Conservation (phyloP, 2,888 invertebrate species). For the Macropis europaea region DNA sequence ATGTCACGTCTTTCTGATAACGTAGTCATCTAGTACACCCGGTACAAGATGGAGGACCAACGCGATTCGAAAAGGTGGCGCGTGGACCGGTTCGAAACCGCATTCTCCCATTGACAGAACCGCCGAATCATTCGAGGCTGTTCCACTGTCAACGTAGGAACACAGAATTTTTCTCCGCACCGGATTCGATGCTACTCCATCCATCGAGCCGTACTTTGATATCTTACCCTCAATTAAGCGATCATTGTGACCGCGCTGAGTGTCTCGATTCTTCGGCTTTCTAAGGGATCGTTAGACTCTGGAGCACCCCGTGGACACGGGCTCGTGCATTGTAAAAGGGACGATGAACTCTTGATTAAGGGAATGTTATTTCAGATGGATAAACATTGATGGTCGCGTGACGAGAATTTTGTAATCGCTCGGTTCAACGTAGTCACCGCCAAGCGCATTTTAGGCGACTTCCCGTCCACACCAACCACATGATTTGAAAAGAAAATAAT, state of each 20-base stretch:
- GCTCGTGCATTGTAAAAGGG: neutral
- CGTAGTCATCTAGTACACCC: slow-evolving; percentile 33
- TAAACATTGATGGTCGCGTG: too few species aligned
- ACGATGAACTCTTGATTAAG: neutral
- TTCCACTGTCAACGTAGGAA: slow-evolving; percentile 67
- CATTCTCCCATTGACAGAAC: slow-evolving; percentile 58
- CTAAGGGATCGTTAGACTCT: slow-evolving; percentile 51
- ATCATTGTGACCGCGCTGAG: slow-evolving; percentile 68
- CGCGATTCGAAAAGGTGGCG: slow-evolving; percentile 34
- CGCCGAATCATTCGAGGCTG: slow-evolving; percentile 67
- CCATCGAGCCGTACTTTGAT: slow-evolving; percentile 61
- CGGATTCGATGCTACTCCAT: slow-evolving; percentile 27
- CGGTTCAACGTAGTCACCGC: too few species aligned
- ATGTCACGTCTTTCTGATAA: too few species aligned
- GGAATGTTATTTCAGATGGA: slow-evolving; percentile 2
- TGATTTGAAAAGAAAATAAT: too few species aligned
- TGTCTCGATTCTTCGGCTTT: slow-evolving; percentile 63
- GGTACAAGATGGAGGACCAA: slow-evolving; percentile 12
- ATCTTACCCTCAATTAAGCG: slow-evolving; percentile 71
- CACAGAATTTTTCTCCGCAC: slow-evolving; percentile 61
- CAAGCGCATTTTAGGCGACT: too few species aligned
- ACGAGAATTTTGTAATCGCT: too few species aligned
- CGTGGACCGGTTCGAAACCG: slow-evolving; percentile 53
- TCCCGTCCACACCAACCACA: too few species aligned
- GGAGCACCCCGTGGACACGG: neutral